Evolutionary conservation across 30 jellyfish, hydroid and myxozoan species (phyloP), one percentile per base, ranked within the genome.

Genomic region (Cassiopea andromeda): DNA sequence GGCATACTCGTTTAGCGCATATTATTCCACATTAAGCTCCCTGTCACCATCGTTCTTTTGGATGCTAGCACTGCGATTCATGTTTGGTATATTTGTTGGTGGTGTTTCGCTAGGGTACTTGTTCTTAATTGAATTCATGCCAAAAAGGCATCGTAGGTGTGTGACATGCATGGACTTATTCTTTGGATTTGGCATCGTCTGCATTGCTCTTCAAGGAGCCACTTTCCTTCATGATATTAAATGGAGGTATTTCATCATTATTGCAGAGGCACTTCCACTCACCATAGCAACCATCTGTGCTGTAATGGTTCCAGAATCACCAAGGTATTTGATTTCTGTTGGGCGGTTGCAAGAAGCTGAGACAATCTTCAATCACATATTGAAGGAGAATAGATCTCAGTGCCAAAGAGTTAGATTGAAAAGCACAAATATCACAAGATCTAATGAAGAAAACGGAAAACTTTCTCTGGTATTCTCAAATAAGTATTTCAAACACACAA

Each of bases 191-290:
- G 94, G 94, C 58, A 87, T 87, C 43, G 94, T 87, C 69, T 87
- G 94, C 64, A 70, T 87, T 67, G 94, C 94, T 1, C 66, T 87
- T 48, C 94, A 87, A 78, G 94, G 94, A 10, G 94, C 94, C 2
- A 87, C 94, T 8, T 43, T 87, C 80, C 68, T 87, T 19, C 94
- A 87, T 60, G 58, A 78, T 50, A 79, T 87, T 15, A 82, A 87
- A 74, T 87, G 94, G 94, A 69, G 94, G 73, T 78, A 76, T 69
- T 87, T 87, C 54, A 78, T 87, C n/a, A 67, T 87, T 46, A 77
- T 87, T 54, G 94, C 94, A 17, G 94, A 87, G 46, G 90, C 94
- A 44, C n/a, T 87, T 48, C 94, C 94, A 46, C 90, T 87, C 2
- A 14, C 85, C n/a, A 12, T 87, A 19, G 94, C 94, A 47, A 77